Evolutionary conservation across 1,140 invertebrate genomes (phyloP), one percentile per base, ranked within the genome.

Genomic region (Drosophila grimshawi): DNA sequence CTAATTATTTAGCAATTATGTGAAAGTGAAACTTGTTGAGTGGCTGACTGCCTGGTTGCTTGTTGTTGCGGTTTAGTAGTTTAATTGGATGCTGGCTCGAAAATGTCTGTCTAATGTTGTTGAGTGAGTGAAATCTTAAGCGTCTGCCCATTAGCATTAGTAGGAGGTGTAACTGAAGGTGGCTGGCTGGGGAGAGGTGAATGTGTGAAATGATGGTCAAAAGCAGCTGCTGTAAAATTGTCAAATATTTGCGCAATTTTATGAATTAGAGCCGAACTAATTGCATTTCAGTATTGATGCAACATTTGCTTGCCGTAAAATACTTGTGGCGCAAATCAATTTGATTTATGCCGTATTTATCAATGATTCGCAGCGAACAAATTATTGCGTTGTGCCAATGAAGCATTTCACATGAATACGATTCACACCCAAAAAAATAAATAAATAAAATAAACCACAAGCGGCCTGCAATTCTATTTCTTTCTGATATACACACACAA

Each of bases 241-340:
- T 81, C 76, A 67, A 61, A 57, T 35, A 65, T 61, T 61, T 35
- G 45, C 77, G 85, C 59, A 81, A 78, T 78, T 66, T 78, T 63
- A 52, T 72, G 80, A 88, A 88, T 80, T 88, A 70, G 83, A 89
- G 77, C 85, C 80, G 80, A 88, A 88, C 83, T 88, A 88, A 88
- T 88, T 88, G 83, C 85, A 76, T 86, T 86, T 72, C 68, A 67
- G 53, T 70, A 60, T 60, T 81, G 64, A 37, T 76, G 78, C 76
- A 83, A 71, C 69, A 55, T 71, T 89, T 83, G 68, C 62, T 32
- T 60, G 68, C 52, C 69, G 57, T 62, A 35, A 65, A 49, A 66
- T 66, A 59, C 59, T 65, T 68, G 48, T 46, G 59, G 32, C 46
- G 52, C 45, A 82, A 79, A 60, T 60, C 76, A 72, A 53, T 73